These are phyloP conservation scores for Propithecus deckenii DNA, from an alignment of 2,797 vertebrate species.

Conservation along the genomic window DNA sequence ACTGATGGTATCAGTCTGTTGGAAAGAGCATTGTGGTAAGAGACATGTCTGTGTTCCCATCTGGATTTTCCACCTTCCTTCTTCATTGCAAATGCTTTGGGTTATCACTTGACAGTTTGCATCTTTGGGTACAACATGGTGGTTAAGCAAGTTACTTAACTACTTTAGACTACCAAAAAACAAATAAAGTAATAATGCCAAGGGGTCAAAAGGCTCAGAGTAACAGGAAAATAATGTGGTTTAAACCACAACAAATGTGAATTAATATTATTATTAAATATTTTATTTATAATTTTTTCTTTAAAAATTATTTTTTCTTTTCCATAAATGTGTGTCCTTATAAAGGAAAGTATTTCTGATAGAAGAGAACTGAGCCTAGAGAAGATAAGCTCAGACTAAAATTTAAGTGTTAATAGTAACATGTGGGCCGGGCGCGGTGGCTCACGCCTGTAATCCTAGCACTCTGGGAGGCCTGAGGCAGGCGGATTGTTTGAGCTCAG, in stretches of 20 bases:
- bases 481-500: no score
- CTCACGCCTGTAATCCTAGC: no score
- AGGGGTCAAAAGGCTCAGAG: background rate
- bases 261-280: background rate
- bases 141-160: background rate
- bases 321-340: background rate
- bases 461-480: no score
- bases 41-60: background rate
- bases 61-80: background rate
- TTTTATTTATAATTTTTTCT: background rate
- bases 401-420: background rate
- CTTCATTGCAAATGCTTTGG: background rate
- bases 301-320: constrained; percentile 3
- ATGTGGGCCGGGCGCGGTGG: background rate
- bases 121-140: background rate
- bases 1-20: background rate
- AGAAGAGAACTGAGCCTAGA: background rate
- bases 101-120: background rate
- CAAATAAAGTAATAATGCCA: background rate
- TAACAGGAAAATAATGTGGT: background rate
- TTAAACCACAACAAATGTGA: background rate
- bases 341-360: background rate
- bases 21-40: background rate
- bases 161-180: background rate
- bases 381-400: background rate